A percentile compares a stretch with the other conserved stretches of the same genome.
Conservation (phyloP, 1,140 invertebrate species). For the Sitobion miscanthi region DNA sequence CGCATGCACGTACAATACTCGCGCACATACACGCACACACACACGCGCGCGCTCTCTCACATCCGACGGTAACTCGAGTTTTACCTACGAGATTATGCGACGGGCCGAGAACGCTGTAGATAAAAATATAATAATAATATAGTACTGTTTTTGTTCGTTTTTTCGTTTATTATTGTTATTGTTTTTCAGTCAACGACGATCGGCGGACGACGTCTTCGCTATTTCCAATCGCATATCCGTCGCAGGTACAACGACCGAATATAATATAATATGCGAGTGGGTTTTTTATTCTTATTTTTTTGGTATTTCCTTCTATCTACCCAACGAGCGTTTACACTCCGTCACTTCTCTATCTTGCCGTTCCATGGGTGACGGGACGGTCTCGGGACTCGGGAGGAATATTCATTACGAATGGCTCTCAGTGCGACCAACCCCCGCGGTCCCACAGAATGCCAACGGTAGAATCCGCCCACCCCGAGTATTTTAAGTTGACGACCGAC, state of each 20-base stretch:
- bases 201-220: not conserved
- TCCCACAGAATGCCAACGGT: conserved; percentile 31
- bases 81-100: not conserved
- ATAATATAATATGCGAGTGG: not conserved
- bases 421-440: conserved; percentile 32
- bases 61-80: not conserved
- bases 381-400: conserved; percentile 49
- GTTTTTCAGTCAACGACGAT: not conserved
- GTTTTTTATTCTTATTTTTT: not conserved
- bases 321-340: not conserved
- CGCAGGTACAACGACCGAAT: not conserved
- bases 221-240: not conserved
- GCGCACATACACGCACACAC: not conserved
- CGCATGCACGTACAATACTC: not conserved
- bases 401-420: conserved; percentile 41
- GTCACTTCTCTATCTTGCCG: not conserved
- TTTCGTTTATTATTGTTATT: not conserved
- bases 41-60: not conserved
- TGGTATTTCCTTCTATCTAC: not conserved
- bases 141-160: not conserved
- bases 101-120: not conserved
- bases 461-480: conserved; percentile 1
- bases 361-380: not conserved
- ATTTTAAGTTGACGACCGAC: not conserved
- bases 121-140: not conserved